phyloP scores from a whole-genome alignment of 1,140 invertebrate species.

The Plodia interpunctella region DNA sequence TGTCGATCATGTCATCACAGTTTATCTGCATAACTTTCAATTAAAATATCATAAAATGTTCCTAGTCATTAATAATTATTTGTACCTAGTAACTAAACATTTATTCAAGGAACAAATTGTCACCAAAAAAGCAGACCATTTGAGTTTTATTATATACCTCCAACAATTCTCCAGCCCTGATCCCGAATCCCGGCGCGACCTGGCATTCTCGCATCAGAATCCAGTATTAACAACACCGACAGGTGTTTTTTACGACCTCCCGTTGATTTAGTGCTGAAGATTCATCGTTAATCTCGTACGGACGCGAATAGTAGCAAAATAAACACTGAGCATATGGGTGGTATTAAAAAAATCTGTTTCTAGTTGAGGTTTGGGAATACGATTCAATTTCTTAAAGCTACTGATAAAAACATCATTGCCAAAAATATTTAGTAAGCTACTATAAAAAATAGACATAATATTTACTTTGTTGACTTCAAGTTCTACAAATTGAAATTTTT shows the following conservation, averaged over 20 bases:
- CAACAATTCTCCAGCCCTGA: background rate
- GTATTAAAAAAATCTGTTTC: background rate
- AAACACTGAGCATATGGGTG: conserved; percentile 31
- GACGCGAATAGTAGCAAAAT: conserved; percentile 56
- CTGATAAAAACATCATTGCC: no score
- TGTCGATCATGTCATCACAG: no score
- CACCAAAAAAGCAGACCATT: background rate
- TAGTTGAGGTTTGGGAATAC: background rate
- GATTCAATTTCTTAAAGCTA: no score
- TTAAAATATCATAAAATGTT: no score
- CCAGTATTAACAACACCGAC: conserved; percentile 46
- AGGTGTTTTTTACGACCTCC: conserved; percentile 69
- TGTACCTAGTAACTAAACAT: no score
- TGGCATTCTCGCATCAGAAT: background rate
- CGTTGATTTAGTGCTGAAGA: conserved; percentile 60
- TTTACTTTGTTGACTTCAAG: no score
- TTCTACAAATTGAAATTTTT: no score
- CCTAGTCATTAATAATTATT: no score
- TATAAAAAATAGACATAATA: no score
- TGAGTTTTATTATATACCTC: background rate
- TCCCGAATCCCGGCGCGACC: background rate
- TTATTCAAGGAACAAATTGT: no score
- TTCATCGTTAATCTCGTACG: conserved; percentile 67
- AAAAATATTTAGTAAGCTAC: no score
- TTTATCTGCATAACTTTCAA: no score